A percentile compares a stretch with the other conserved stretches of the same genome.
These are phyloP conservation scores for Phaethon lepturus DNA, from an alignment of 2,113 vertebrate species.

Conservation along the genomic window DNA sequence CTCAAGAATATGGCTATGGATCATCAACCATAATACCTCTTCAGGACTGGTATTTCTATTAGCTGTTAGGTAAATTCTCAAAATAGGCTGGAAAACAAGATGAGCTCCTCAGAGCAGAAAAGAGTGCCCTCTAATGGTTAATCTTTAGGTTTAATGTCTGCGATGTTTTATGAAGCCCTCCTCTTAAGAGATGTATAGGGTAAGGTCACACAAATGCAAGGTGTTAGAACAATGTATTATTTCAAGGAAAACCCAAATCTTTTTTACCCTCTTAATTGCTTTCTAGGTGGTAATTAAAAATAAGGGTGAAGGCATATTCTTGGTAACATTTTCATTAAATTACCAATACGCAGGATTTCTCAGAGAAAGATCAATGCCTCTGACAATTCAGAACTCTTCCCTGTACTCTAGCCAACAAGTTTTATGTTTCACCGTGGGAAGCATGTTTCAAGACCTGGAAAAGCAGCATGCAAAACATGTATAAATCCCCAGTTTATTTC, in stretches of 20 bases:
- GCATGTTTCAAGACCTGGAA: neutral
- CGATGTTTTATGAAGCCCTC: neutral
- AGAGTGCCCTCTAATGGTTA: conserved; percentile 33
- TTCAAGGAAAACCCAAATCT: neutral
- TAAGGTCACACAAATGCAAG: neutral
- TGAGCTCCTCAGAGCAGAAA: neutral
- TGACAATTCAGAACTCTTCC: neutral
- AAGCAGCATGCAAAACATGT: neutral
- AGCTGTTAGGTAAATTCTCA: neutral
- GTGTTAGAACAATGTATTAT: neutral
- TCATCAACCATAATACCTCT: neutral
- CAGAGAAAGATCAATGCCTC: neutral
- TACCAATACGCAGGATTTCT: neutral
- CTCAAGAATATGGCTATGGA: neutral
- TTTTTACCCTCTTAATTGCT: neutral
- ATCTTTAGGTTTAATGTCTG: neutral
- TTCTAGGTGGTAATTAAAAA: neutral
- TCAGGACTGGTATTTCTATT: neutral
- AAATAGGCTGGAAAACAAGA: neutral
- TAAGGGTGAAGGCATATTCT: neutral
- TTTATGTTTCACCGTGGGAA: neutral
- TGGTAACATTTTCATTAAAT: neutral
- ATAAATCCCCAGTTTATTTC: neutral
- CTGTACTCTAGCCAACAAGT: neutral
- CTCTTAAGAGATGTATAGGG: neutral